Evolutionary conservation across 30 jellyfish, hydroid and myxozoan species (phyloP).

Genomic region (Rhopilema esculentum): DNA sequence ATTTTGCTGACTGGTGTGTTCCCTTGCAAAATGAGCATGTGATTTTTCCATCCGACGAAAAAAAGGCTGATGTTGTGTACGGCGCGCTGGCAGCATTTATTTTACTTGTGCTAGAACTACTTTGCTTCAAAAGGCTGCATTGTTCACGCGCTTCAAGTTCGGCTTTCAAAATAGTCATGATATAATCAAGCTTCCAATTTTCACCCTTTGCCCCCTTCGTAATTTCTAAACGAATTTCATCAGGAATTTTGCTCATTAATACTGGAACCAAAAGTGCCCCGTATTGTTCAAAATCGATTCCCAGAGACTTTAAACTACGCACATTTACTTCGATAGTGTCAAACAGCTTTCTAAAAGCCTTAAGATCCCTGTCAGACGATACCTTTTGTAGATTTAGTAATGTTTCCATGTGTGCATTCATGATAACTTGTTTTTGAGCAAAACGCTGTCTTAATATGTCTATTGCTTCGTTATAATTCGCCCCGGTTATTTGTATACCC

Average conservation of each 20-base stretch:
- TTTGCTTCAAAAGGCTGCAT: neutral
- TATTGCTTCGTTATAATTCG: constrained; percentile 51
- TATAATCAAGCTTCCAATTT: constrained; percentile 26
- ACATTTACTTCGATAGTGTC: constrained; percentile 34
- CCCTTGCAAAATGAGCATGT: constrained; percentile 37
- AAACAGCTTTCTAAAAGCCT: constrained; percentile 40
- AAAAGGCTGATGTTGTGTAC: constrained; percentile 37
- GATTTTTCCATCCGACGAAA: neutral
- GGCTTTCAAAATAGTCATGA: constrained; percentile 20
- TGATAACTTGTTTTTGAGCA: constrained; percentile 57
- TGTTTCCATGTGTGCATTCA: constrained; percentile 55
- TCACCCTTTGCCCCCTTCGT: constrained; percentile 8
- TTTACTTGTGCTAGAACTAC: neutral
- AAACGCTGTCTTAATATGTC: constrained; percentile 24
- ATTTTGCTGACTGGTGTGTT: constrained; percentile 29
- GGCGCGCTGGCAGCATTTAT: neutral
- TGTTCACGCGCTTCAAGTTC: constrained; percentile 55
- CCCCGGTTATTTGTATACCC: constrained; percentile 35
- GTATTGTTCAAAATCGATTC: constrained; percentile 4
- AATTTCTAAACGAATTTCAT: constrained; percentile 11
- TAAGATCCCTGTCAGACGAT: constrained; percentile 15
- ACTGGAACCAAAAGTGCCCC: neutral
- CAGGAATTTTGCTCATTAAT: constrained; percentile 21
- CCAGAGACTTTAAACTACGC: constrained; percentile 35
- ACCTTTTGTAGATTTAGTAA: constrained; percentile 32